Percentiles rank a stretch among this genome's conserved stretches.
Evolutionary conservation across 2,888 invertebrate species (phyloP).

Genomic region (Leucania comma): DNA sequence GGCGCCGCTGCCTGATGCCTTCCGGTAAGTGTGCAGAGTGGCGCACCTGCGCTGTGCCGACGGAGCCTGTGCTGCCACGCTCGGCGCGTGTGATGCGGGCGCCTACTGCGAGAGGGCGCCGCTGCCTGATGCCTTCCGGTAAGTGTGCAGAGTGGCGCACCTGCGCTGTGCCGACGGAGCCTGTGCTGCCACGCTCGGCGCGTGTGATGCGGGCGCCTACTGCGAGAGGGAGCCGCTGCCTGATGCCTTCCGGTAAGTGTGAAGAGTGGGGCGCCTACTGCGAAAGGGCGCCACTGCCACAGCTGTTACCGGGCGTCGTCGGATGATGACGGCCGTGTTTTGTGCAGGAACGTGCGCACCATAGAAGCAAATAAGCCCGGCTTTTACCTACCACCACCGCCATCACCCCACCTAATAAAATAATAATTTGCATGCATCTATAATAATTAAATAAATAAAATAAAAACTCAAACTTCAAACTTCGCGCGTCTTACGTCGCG

Average conservation of each 20-base stretch:
- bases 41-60: constrained; percentile 93
- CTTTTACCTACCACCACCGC: no score
- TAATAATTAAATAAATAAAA: no score
- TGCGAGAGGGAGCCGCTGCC: constrained; percentile 83
- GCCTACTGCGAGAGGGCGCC: constrained; percentile 82
- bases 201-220: constrained; percentile 88
- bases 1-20: constrained; percentile 82
- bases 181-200: constrained; percentile 93
- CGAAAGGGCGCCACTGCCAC: constrained; percentile 80
- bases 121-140: constrained; percentile 84
- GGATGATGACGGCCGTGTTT: no score
- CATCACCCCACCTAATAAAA: no score
- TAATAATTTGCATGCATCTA: no score
- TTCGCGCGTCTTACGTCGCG: no score
- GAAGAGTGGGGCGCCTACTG: constrained; percentile 85
- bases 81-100: constrained; percentile 91
- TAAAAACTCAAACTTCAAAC: no score
- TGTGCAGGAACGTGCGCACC: no score
- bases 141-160: no score
- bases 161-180: constrained; percentile 91
- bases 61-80: constrained; percentile 92
- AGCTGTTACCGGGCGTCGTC: no score
- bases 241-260: constrained; percentile 79
- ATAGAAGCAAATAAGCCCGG: no score
- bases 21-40: constrained; percentile 73